A percentile compares a stretch with the other conserved stretches of the same genome.
Evolutionary conservation across 2,113 vertebrate genomes (phyloP).

Genomic region (Miniopterus natalensis): DNA sequence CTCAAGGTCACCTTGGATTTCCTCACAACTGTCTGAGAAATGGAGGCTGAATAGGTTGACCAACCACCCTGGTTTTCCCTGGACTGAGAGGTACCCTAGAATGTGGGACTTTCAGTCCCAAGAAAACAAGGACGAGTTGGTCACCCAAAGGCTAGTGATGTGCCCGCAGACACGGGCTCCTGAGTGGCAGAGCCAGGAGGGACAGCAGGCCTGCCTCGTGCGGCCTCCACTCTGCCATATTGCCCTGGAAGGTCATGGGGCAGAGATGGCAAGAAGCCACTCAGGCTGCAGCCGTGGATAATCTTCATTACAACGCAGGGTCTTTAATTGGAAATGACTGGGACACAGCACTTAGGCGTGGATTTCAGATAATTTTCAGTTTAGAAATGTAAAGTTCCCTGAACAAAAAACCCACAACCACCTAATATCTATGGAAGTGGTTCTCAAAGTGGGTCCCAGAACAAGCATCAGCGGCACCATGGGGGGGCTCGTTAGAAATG

Average conservation of each 20-base stretch:
- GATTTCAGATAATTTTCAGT: background rate
- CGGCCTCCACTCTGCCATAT: background rate
- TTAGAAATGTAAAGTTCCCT: background rate
- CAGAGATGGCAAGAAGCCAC: background rate
- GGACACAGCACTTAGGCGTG: background rate
- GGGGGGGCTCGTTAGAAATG: background rate
- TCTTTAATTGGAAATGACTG: background rate
- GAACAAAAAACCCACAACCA: background rate
- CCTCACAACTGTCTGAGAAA: background rate
- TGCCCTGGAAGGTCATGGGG: background rate
- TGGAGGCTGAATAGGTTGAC: background rate
- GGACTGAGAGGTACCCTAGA: background rate
- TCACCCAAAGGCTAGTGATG: background rate
- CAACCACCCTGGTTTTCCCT: background rate
- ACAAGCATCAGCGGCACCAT: background rate
- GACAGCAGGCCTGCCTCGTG: background rate
- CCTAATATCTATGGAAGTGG: background rate
- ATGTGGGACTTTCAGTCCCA: background rate
- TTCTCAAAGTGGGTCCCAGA: background rate
- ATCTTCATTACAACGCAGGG: background rate
- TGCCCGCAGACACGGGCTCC: background rate
- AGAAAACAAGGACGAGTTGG: background rate
- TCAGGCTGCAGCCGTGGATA: background rate
- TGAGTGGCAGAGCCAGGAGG: background rate
- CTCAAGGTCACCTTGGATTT: conserved; percentile 13